phyloP scores from a whole-genome alignment of 2,797 vertebrate genomes.

The Leptoclinus maculatus region DNA sequence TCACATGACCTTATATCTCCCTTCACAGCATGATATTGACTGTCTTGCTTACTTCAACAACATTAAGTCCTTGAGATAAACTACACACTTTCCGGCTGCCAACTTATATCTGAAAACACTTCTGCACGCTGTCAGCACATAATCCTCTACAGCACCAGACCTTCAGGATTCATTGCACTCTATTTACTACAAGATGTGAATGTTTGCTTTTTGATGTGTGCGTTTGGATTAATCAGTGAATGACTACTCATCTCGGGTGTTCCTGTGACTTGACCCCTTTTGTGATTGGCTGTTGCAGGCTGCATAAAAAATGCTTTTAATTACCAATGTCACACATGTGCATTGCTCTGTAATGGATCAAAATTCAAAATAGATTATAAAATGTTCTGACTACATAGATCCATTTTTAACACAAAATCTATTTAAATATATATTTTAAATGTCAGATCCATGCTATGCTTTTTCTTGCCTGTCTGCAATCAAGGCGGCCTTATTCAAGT shows the following conservation, averaged over 20 bases:
- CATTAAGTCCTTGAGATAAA: not conserved
- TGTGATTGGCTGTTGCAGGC: not conserved
- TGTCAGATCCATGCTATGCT: not conserved
- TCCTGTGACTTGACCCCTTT: not conserved
- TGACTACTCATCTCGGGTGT: not conserved
- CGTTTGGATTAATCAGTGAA: not conserved
- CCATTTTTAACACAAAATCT: not conserved
- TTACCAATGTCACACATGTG: not conserved
- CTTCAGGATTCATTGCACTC: not conserved
- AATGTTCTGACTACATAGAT: not conserved
- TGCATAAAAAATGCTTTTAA: not conserved
- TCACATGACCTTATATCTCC: not conserved
- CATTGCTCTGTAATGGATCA: not conserved
- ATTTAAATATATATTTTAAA: not conserved
- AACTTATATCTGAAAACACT: not conserved
- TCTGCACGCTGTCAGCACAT: not conserved
- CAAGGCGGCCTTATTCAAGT: constrained; percentile 6
- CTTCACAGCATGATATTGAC: not conserved
- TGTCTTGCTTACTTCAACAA: not conserved
- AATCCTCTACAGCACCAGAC: not conserved
- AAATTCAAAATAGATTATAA: not conserved
- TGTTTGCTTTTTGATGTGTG: not conserved
- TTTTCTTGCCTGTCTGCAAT: not conserved
- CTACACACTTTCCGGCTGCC: not conserved
- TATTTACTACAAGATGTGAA: not conserved